Evolutionary conservation across 2,113 vertebrate genomes (phyloP).

Genomic region (Oreochromis spilurus): DNA sequence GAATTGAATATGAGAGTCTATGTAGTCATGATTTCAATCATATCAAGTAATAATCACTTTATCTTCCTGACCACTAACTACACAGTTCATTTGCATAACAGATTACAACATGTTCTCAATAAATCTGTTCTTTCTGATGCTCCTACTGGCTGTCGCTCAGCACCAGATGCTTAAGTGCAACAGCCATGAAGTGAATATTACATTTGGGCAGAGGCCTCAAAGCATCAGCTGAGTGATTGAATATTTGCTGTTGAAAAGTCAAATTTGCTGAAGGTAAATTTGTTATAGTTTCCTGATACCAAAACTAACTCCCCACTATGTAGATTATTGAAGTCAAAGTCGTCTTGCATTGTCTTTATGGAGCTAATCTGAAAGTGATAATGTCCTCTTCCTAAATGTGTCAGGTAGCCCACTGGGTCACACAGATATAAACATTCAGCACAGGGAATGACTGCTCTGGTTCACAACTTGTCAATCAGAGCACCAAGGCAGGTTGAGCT

Average conservation of each 20-base stretch:
- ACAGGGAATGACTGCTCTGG: neutral
- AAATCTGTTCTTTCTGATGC: neutral
- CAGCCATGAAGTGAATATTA: neutral
- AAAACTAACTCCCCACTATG: neutral
- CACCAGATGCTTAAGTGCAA: neutral
- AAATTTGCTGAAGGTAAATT: neutral
- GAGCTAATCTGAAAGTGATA: slow-evolving; percentile 26
- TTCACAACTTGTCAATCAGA: slow-evolving; percentile 48
- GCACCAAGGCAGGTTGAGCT: slow-evolving; percentile 21
- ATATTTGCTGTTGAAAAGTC: neutral
- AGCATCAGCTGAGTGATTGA: neutral
- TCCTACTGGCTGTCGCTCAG: neutral
- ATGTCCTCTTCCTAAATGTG: slow-evolving; percentile 24
- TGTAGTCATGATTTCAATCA: neutral
- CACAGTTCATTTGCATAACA: neutral
- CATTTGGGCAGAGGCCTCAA: neutral
- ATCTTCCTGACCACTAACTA: neutral
- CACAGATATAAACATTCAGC: slow-evolving; percentile 17
- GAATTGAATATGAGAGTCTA: neutral
- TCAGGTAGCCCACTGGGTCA: slow-evolving; percentile 10
- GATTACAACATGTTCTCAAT: neutral
- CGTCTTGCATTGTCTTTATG: neutral
- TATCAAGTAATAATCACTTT: neutral
- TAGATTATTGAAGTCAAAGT: neutral
- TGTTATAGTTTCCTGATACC: neutral